Evolutionary conservation across 2,888 invertebrate genomes (phyloP).

Genomic region (Parnassius apollo): DNA sequence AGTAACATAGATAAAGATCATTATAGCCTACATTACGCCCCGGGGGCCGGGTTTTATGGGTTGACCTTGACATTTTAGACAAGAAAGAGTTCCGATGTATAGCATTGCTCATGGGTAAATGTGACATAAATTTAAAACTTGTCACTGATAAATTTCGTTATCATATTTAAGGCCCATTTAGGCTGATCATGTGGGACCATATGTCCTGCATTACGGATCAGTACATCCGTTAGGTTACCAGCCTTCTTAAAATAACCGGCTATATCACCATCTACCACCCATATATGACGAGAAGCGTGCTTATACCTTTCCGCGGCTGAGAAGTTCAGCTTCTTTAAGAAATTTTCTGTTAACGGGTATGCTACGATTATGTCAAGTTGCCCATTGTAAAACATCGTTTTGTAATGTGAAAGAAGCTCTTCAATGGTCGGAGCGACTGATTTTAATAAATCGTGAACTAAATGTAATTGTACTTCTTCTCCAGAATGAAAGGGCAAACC

Average conservation of each 20-base stretch:
- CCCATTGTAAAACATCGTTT: conserved; percentile 83
- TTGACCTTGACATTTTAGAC: too few species aligned
- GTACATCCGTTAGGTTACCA: conserved; percentile 85
- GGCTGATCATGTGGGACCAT: conserved; percentile 84
- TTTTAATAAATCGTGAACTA: conserved; percentile 80
- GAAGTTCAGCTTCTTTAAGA: conserved; percentile 86
- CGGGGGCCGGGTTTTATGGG: too few species aligned
- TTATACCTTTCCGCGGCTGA: conserved; percentile 82
- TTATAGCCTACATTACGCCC: too few species aligned
- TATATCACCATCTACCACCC: conserved; percentile 84
- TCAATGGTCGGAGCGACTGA: conserved; percentile 75
- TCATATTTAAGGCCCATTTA: conserved; percentile 78
- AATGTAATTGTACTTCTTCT: conserved; percentile 67
- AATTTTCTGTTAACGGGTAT: conserved; percentile 81
- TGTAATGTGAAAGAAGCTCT: conserved; percentile 69
- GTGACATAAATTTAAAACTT: conserved; percentile 36
- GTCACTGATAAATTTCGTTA: conserved; percentile 73
- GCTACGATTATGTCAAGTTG: conserved; percentile 85
- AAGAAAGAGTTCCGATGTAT: too few species aligned
- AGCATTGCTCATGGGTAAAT: too few species aligned
- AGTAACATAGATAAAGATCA: too few species aligned
- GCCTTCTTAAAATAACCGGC: conserved; percentile 88
- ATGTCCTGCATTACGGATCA: conserved; percentile 89
- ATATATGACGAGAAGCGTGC: conserved; percentile 81
- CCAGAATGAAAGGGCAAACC: conserved; percentile 75